Conservation (phyloP, 1,140 invertebrate species). For the Drosophila setifemur region DNA sequence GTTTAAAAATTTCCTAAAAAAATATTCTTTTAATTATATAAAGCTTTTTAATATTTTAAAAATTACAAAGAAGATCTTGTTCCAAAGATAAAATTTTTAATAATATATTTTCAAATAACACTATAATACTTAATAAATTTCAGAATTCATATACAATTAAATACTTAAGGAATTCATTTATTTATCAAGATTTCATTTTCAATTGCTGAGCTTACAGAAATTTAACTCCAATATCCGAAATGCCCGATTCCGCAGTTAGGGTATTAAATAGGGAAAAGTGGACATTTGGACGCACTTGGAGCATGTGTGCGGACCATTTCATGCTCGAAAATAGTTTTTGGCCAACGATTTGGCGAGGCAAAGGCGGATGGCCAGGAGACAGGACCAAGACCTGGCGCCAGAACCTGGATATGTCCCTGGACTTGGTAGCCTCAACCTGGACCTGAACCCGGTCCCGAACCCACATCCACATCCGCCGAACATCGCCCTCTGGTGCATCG, state of each 20-base stretch:
- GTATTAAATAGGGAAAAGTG: conserved; percentile 22
- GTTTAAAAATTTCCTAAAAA: no score
- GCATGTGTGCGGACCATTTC: conserved; percentile 75
- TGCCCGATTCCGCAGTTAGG: background rate
- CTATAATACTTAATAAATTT: no score
- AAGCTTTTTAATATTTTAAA: no score
- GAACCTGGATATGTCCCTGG: conserved; percentile 24
- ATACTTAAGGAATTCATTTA: no score
- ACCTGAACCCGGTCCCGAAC: background rate
- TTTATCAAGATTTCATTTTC: no score
- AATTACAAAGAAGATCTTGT: no score
- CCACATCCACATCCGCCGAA: conserved; percentile 24
- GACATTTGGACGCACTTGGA: conserved; percentile 75
- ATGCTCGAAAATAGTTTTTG: conserved; percentile 76
- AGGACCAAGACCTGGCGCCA: background rate
- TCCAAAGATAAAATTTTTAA: no score
- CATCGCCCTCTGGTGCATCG: conserved; percentile 78
- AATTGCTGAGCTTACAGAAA: no score
- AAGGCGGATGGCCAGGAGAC: conserved; percentile 8
- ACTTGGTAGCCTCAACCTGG: no score
- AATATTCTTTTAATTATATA: no score
- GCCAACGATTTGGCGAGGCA: conserved; percentile 28
- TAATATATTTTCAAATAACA: no score
- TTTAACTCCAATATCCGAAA: background rate
- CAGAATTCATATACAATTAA: no score